Evolutionary conservation across 2,797 vertebrate species (phyloP).

Genomic region (Acrossocheilus wenchowensis): DNA sequence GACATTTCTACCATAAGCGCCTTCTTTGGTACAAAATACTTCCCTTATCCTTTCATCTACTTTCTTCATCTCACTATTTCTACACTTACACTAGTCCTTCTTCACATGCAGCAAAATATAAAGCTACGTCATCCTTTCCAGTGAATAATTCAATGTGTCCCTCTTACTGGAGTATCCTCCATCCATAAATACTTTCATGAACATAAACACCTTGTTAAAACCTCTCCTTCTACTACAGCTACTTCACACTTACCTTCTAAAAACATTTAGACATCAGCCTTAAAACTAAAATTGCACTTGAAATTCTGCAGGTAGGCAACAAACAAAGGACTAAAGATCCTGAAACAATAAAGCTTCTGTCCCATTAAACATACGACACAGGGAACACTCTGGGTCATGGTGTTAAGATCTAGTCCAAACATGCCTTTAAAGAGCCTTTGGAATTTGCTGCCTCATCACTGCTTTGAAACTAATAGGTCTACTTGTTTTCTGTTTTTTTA

Average conservation of each 20-base stretch:
- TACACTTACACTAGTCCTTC: conserved; percentile 54
- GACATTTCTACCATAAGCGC: conserved; percentile 3
- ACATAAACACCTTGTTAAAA: conserved; percentile 38
- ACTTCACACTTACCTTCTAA: conserved; percentile 49
- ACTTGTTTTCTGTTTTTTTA: conserved; percentile 51
- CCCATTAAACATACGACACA: conserved; percentile 22
- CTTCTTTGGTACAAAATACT: conserved; percentile 55
- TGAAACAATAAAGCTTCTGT: conserved; percentile 40
- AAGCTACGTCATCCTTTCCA: conserved; percentile 41
- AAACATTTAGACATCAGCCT: conserved; percentile 14
- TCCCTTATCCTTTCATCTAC: conserved; percentile 48
- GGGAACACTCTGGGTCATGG: conserved; percentile 19
- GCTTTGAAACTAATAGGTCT: conserved; percentile 67
- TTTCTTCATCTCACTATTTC: conserved; percentile 46
- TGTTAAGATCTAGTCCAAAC: conserved; percentile 35
- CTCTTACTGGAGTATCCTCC: conserved; percentile 27
- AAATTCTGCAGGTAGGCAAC: conserved; percentile 11
- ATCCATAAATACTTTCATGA: conserved; percentile 42
- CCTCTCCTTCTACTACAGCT: conserved; percentile 15
- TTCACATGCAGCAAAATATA: conserved; percentile 32
- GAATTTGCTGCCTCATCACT: conserved; percentile 74
- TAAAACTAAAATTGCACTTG: conserved; percentile 16
- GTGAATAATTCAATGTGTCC: conserved; percentile 21
- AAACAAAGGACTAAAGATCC: conserved; percentile 1
- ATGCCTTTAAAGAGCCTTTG: conserved; percentile 61